These are phyloP conservation scores for Eolophus roseicapilla DNA, from an alignment of 2,113 vertebrate genomes.

Conservation along the genomic window DNA sequence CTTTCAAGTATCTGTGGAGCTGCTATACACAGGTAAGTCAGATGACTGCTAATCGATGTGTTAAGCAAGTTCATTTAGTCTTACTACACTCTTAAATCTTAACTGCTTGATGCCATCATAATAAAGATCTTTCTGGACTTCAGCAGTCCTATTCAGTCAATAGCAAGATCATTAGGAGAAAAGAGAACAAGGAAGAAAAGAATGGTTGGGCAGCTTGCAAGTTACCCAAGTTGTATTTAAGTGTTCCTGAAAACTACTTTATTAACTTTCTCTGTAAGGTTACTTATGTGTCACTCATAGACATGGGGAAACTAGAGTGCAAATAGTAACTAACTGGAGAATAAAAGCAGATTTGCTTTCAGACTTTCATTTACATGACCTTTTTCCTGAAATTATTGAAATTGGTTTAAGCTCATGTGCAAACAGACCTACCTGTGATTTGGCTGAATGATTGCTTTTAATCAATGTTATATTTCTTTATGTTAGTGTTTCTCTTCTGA, in stretches of 20 bases:
- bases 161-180: neutral
- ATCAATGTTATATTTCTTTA: neutral
- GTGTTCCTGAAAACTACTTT: neutral
- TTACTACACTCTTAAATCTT: neutral
- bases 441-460: neutral
- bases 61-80: neutral
- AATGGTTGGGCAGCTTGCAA: neutral
- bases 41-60: neutral
- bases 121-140: neutral
- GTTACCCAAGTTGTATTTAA: neutral
- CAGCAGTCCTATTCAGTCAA: fast-evolving
- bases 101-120: neutral
- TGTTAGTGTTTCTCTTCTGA: neutral
- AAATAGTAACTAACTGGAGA: neutral
- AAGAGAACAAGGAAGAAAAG: neutral
- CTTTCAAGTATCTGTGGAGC: constrained; percentile 92
- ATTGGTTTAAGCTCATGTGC: neutral
- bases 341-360: neutral
- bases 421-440: neutral
- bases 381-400: neutral
- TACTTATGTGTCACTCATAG: neutral
- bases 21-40: constrained; percentile 86
- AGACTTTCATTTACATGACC: neutral
- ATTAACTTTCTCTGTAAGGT: neutral
- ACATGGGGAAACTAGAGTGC: neutral